Conservation (phyloP, 1,140 invertebrate genomes). For the Megathymus violae region DNA sequence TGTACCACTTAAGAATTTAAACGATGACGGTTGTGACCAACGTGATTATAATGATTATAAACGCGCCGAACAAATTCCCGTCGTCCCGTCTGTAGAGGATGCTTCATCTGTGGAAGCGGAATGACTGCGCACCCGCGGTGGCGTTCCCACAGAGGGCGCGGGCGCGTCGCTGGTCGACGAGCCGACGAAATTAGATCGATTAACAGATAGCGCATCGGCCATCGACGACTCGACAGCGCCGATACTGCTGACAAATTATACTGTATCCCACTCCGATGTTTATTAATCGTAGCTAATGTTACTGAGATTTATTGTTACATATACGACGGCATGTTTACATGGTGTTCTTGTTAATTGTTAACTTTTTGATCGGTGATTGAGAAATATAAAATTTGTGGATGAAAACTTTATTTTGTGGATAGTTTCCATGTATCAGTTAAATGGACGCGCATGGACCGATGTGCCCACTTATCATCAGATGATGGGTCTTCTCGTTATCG, state of each 20-base stretch:
- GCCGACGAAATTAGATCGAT: conserved; percentile 74
- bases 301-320: conserved; percentile 22
- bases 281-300: conserved; percentile 36
- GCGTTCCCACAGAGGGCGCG: conserved; percentile 72
- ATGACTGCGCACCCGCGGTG: conserved; percentile 72
- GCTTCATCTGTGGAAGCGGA: conserved; percentile 51
- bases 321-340: not conserved
- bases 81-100: conserved; percentile 5
- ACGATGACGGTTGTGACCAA: too few relatives aligned
- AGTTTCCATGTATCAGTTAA: too few relatives aligned
- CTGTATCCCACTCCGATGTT: conserved; percentile 46
- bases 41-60: too few relatives aligned
- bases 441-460: too few relatives aligned
- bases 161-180: conserved; percentile 66
- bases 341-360: conserved; percentile 4
- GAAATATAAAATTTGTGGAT: too few relatives aligned
- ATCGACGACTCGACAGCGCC: conserved; percentile 40
- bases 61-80: too few relatives aligned
- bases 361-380: too few relatives aligned
- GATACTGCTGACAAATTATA: conserved; percentile 68
- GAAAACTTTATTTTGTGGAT: too few relatives aligned
- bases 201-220: conserved; percentile 58
- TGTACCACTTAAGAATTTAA: too few relatives aligned
- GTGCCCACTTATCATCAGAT: too few relatives aligned
- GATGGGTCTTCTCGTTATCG: too few relatives aligned